Base-by-base conservation (phyloP, 2,797 vertebrate species). In the Anolis apletophallus region DNA sequence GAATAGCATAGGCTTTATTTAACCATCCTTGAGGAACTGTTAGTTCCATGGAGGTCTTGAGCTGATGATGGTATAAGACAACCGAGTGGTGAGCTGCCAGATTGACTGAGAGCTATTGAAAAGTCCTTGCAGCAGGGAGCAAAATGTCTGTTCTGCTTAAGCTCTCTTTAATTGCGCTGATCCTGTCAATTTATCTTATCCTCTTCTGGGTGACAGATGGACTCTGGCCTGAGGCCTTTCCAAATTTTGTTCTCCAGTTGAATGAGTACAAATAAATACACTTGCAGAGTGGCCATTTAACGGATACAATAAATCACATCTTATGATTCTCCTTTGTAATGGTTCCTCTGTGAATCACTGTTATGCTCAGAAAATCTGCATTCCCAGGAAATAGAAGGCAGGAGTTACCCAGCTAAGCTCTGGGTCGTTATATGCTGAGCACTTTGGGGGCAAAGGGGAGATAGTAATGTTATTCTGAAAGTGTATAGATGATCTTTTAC, bases 1-100 rank as follows among this genome's bases (percentile, higher is more conserved):
- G 72, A 76, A 69, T 46, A 69, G 59, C 17, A 26, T 74, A 77
- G 73, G 19, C 36, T 78, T 83, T 71, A 83, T 78, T 71, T 87
- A 59, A 17, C 4, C 61, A 75, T 71, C 67, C 54, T 61, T 64
- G 59, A 71, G 74, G 59, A 32, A 36, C 67, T 72, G 67, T 78
- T 77, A 34, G 23, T 78, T 61, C 36, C 23, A 26, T 78, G 14
- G 80, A 36, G 74, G 78, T 71, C 64, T 72, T 68, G 46, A 71
- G 54, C 52, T 77, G 64, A 55, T 82, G 85, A 76, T 36, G 12
- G 82, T 71, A 32, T 11, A 59, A 81, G 52, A 54, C 52, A 87
- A n/a, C 17, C 52, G 67, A 11, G 59, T 57, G 52, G 23, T n/a
- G 14, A 77, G n/a, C 61, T 50, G 13, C 36, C 61, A 55, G 61